Conservation (phyloP, 1,140 invertebrate species). For the Theocolax elegans region DNA sequence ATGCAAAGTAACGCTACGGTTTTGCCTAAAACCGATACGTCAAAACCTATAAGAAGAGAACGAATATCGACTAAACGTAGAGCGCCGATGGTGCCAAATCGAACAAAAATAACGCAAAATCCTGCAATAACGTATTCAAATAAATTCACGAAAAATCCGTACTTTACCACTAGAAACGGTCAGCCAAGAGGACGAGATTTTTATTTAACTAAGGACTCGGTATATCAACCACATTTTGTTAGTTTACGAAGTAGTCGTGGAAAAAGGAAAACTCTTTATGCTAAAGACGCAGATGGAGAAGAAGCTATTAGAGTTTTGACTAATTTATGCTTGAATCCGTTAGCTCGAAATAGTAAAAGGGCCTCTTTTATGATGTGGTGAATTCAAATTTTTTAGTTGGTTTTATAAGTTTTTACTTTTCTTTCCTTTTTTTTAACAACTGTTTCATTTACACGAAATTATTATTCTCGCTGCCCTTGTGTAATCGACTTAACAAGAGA, state of each 20-base stretch:
- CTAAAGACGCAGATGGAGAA: conserved; percentile 57
- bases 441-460: not conserved
- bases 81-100: conserved; percentile 9
- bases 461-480: conserved; percentile 26
- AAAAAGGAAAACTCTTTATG: conserved; percentile 63
- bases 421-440: not conserved
- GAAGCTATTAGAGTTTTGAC: conserved; percentile 60
- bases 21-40: not conserved
- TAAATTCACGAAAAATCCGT: conserved; percentile 23
- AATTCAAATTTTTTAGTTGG: no score
- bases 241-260: not conserved
- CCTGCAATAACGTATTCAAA: not conserved
- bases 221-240: not conserved
- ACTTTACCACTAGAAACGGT: not conserved
- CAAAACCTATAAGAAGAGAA: not conserved
- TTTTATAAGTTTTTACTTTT: not conserved
- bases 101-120: not conserved
- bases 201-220: not conserved
- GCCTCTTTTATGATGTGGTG: conserved; percentile 64
- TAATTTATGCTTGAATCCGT: conserved; percentile 61
- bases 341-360: conserved; percentile 55
- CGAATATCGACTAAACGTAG: conserved; percentile 40
- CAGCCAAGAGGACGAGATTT: not conserved
- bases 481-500: no score
- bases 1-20: conserved; percentile 54